A percentile compares a stretch with the other conserved stretches of the same genome.
These are phyloP conservation scores for Sebastes nivosus DNA, from an alignment of 2,797 vertebrate genomes.

Conservation along the genomic window DNA sequence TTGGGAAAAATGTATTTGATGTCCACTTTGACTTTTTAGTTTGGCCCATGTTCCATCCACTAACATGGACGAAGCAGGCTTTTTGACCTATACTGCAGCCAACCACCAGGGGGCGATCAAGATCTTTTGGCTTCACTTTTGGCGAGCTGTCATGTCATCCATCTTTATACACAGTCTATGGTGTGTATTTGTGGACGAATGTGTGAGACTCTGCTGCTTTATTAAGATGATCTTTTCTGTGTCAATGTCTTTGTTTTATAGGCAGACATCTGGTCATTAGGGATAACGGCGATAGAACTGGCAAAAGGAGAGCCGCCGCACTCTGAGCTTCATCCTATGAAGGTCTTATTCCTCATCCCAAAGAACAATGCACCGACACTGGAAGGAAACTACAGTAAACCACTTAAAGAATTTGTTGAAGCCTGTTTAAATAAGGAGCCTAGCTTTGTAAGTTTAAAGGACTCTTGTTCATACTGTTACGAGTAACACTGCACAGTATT, in stretches of 20 bases:
- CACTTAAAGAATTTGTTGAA: constrained; percentile 97
- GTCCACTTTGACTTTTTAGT: neutral
- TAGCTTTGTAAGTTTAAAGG: constrained; percentile 93
- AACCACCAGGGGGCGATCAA: neutral
- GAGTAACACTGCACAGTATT: neutral
- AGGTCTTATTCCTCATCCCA: constrained; percentile 98
- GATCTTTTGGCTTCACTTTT: neutral
- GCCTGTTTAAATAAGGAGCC: constrained; percentile 98
- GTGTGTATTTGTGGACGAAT: neutral
- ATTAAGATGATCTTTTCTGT: neutral
- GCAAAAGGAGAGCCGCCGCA: constrained; percentile 97
- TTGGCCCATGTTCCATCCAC: neutral
- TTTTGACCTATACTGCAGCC: neutral
- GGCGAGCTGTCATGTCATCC: too few species aligned
- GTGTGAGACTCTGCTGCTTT: neutral
- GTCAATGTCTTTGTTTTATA: constrained; percentile 68
- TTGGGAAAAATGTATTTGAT: too few species aligned
- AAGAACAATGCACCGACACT: constrained; percentile 98
- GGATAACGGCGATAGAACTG: constrained; percentile 97
- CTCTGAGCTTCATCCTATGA: constrained; percentile 98
- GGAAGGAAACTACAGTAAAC: constrained; percentile 96
- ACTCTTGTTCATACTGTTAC: neutral
- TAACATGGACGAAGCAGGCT: neutral
- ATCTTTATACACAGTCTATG: too few species aligned
- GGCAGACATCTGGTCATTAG: constrained; percentile 99